Percentiles rank a stretch among this genome's conserved stretches.
These are phyloP conservation scores for Sesia apiformis DNA, from an alignment of 2,888 invertebrate genomes.

Conservation along the genomic window DNA sequence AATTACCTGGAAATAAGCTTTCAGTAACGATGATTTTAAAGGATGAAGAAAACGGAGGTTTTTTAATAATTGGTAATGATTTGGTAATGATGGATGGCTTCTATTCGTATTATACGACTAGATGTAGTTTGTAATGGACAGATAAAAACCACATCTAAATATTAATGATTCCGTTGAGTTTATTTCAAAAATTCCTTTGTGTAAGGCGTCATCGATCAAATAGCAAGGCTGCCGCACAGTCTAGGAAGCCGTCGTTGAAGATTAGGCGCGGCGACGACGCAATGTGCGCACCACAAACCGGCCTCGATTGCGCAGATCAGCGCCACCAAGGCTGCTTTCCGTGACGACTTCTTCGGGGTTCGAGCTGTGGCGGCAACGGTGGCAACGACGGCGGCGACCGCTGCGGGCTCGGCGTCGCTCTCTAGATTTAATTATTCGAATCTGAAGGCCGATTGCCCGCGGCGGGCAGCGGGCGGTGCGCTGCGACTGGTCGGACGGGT, in stretches of 20 bases:
- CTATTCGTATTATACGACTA: too few relatives aligned
- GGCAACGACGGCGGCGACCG: constrained; percentile 20
- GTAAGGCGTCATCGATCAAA: constrained; percentile 35
- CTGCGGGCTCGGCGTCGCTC: constrained; percentile 39
- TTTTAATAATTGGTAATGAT: too few relatives aligned
- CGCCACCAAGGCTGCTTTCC: constrained; percentile 71
- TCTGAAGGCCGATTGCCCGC: constrained; percentile 71
- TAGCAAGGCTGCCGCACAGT: constrained; percentile 28
- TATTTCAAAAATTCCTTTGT: constrained; percentile 13
- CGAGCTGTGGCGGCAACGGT: constrained; percentile 22
- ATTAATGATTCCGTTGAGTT: neutral
- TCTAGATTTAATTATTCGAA: constrained; percentile 69
- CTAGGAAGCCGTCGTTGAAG: constrained; percentile 49
- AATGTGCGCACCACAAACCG: constrained; percentile 62
- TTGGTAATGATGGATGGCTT: too few relatives aligned
- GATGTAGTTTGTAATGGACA: too few relatives aligned
- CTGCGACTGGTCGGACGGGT: constrained; percentile 71
- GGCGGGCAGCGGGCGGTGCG: constrained; percentile 64
- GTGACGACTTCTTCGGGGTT: constrained; percentile 63
- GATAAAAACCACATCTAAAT: too few relatives aligned
- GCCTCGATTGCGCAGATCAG: constrained; percentile 68
- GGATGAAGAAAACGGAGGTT: too few relatives aligned
- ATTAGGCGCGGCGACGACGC: constrained; percentile 55
- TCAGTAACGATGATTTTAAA: too few relatives aligned
- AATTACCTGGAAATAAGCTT: too few relatives aligned